These are phyloP conservation scores for Drosophila lini DNA, from an alignment of 1,140 invertebrate genomes.

Conservation along the genomic window DNA sequence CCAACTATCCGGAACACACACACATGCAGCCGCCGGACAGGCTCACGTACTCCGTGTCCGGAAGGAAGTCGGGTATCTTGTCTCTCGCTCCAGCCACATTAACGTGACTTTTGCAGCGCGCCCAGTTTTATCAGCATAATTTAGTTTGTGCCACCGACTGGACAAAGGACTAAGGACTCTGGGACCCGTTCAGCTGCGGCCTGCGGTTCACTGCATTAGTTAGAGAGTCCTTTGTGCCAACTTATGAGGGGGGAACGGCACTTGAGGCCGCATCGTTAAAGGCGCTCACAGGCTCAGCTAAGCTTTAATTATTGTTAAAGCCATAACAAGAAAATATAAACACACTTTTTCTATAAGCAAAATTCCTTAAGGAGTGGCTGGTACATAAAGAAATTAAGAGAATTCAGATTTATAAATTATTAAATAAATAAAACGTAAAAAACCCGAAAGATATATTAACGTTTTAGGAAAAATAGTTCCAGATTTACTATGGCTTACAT, in stretches of 20 bases:
- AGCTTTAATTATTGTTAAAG: conserved; percentile 51
- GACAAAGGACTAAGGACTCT: conserved; percentile 21
- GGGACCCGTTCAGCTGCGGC: conserved; percentile 50
- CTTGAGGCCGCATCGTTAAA: conserved; percentile 21
- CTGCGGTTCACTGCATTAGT: conserved; percentile 66
- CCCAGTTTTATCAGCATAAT: conserved; percentile 79
- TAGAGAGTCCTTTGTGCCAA: conserved; percentile 49
- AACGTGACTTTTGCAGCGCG: conserved; percentile 72
- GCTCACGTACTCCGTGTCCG: conserved; percentile 21
- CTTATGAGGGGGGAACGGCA: background rate
- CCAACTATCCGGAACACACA: conserved; percentile 20
- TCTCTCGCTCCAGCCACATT: conserved; percentile 30
- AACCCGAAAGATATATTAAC: background rate
- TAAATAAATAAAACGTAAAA: background rate
- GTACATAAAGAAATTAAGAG: background rate
- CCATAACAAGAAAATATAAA: conserved; percentile 35
- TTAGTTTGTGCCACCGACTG: conserved; percentile 63
- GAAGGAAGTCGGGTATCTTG: conserved; percentile 66
- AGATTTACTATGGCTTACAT: background rate
- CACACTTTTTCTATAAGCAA: conserved; percentile 49
- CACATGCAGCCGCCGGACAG: conserved; percentile 9
- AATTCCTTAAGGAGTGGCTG: conserved; percentile 24
- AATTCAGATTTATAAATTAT: background rate
- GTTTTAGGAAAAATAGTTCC: background rate
- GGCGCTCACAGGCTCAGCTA: conserved; percentile 9